Base-by-base conservation (phyloP, 2,113 vertebrate genomes). In the Perognathus longimembris region DNA sequence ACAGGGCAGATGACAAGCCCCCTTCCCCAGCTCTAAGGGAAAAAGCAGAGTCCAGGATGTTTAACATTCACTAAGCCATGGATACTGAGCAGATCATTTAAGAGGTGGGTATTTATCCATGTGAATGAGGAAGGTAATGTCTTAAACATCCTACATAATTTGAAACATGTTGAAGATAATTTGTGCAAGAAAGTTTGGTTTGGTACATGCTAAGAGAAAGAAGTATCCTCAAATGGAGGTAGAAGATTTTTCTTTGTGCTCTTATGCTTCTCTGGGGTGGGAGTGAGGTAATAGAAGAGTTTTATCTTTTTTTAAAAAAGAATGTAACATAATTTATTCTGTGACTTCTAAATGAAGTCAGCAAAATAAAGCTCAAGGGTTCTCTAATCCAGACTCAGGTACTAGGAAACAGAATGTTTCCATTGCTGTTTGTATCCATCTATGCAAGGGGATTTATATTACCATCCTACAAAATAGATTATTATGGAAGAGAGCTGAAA, bases 81-180 rank as follows among this genome's bases (percentile, higher is more conserved):
- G 88, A 92, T 69, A 70, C 87, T 87, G 91, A 95, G 32, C 86
- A 94, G 95, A 94, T 74, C 40, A 11, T 84, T 54, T 40, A 84
- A 74, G 64, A 81, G 78, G 87, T 76, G 76, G 3, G 3, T 81
- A 82, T 89, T 81, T 93, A 91, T 75, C 79, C 89, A 79, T 24
- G 66, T 30, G 63, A 90, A 57, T 2, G 30, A 76, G 90, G 57
- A 50, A 85, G 82, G 75, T 90, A 91, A 95, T 88, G 57, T 80
- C 85, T 95, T 92, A 95, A 95, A 92, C 71, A 88, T 85, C 92
- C 40, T 82, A 54, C 38, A 30, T 94, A 94, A 90, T 92, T 66
- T 73, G 85, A 95, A 96, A 95, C 88, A 93, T 32, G 63, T 80
- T 94, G 82, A 83, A 76, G 54, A 92, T 14, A 59, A 76, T 71